Conservation (phyloP, 2,888 invertebrate genomes). For the Clanis bilineata region DNA sequence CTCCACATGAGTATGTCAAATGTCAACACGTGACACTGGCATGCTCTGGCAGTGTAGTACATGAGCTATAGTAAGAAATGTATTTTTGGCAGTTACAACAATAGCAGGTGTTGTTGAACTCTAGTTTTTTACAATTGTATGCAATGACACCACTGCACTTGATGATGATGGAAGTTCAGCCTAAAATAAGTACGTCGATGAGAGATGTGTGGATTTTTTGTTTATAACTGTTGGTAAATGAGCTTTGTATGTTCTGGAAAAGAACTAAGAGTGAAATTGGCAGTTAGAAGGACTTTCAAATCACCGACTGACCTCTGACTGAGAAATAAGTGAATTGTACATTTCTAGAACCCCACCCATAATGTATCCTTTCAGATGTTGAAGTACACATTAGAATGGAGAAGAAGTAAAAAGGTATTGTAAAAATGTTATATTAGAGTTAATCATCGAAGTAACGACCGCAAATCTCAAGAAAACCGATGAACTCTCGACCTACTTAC, state of each 20-base stretch:
- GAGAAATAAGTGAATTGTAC: no score
- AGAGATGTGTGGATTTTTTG: background rate
- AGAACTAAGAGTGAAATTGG: no score
- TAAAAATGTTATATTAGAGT: no score
- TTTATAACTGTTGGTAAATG: no score
- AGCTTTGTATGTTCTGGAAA: no score
- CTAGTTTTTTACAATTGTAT: background rate
- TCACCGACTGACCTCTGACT: no score
- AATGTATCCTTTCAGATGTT: no score
- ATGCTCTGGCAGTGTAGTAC: constrained; percentile 1
- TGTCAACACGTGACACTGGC: background rate
- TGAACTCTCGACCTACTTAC: background rate
- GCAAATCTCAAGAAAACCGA: background rate
- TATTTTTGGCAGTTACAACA: constrained; percentile 8
- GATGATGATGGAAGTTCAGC: background rate
- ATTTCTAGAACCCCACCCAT: no score
- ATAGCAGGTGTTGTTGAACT: constrained; percentile 5
- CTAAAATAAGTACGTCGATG: background rate
- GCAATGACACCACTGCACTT: background rate
- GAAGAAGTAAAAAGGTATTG: no score
- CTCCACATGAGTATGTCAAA: background rate
- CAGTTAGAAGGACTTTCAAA: no score
- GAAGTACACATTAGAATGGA: no score
- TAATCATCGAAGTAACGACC: no score
- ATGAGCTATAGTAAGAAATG: constrained; percentile 11